phyloP scores from a whole-genome alignment of 2,888 invertebrate genomes.

The Callyntrura guangdongensis region DNA sequence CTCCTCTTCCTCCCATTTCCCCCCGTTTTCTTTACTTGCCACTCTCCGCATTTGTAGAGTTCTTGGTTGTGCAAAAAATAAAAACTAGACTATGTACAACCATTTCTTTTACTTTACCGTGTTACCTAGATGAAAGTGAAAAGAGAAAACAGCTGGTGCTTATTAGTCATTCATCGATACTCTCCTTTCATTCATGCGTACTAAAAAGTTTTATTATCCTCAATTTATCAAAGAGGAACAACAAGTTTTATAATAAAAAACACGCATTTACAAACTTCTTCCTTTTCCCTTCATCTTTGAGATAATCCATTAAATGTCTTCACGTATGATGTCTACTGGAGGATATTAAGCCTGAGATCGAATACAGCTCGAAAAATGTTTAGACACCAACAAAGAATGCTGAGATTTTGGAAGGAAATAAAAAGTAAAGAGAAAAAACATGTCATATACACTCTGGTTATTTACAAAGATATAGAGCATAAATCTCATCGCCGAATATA shows the following conservation, averaged over 20 bases:
- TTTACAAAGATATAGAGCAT: constrained; percentile 47
- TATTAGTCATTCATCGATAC: constrained; percentile 53
- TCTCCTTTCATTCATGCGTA: constrained; percentile 33
- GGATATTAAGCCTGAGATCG: too few relatives aligned
- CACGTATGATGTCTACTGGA: too few relatives aligned
- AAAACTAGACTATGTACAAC: neutral
- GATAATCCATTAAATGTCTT: constrained; percentile 19
- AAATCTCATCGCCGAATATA: constrained; percentile 36
- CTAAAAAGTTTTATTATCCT: constrained; percentile 36
- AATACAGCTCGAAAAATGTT: too few relatives aligned
- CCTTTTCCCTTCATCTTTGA: neutral
- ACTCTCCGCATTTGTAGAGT: neutral
- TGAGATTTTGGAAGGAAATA: neutral
- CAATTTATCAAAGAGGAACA: constrained; percentile 32
- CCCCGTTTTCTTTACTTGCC: constrained; percentile 17
- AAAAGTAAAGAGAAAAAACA: constrained; percentile 15
- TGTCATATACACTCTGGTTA: constrained; percentile 29
- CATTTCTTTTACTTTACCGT: neutral
- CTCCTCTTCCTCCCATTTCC: constrained; percentile 68
- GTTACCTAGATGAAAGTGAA: constrained; percentile 26
- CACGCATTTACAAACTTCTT: neutral
- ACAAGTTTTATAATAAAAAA: neutral
- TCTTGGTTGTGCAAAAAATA: constrained; percentile 29
- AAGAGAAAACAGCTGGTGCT: constrained; percentile 66
- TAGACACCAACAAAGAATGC: neutral